Percentiles rank a stretch among this genome's conserved stretches.
phyloP scores from a whole-genome alignment of 1,140 invertebrate species.

The Drosophila sulfurigaster region DNA sequence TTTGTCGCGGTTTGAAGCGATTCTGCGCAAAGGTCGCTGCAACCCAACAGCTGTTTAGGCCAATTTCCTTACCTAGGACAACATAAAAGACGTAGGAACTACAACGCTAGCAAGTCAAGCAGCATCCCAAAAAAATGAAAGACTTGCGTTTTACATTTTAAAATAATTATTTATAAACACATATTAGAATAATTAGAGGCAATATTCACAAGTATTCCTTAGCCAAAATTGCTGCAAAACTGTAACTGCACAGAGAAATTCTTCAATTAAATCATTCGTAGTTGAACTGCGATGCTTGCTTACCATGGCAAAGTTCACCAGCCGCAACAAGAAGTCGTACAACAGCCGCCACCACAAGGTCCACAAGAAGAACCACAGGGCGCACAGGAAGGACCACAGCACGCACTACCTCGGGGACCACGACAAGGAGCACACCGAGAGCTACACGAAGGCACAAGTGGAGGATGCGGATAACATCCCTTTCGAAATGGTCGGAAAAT shows the following conservation, averaged over 20 bases:
- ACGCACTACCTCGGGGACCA: not conserved
- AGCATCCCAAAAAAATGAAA: constrained; percentile 19
- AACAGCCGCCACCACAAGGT: constrained; percentile 21
- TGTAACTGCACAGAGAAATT: not conserved
- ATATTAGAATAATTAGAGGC: constrained; percentile 2
- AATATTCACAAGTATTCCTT: constrained; percentile 38
- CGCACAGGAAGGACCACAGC: constrained; percentile 14
- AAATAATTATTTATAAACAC: not conserved
- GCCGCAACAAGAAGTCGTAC: constrained; percentile 18
- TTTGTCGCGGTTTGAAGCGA: constrained; percentile 44
- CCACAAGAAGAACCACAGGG: constrained; percentile 20
- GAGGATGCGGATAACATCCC: constrained; percentile 7
- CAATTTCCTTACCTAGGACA: constrained; percentile 70
- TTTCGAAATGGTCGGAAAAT: constrained; percentile 18
- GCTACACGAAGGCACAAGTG: not conserved
- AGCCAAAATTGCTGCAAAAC: constrained; percentile 10
- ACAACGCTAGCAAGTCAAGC: not conserved
- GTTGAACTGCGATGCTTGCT: not conserved
- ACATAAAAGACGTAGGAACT: constrained; percentile 36
- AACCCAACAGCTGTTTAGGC: constrained; percentile 65
- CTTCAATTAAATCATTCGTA: not conserved
- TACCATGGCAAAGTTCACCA: constrained; percentile 17
- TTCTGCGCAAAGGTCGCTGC: constrained; percentile 45
- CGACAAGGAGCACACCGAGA: not conserved
- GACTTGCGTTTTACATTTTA: not conserved